Percentiles rank a stretch among this genome's conserved stretches.
These are phyloP conservation scores for Orestias chungarensis DNA, from an alignment of 2,797 vertebrate genomes.

Conservation along the genomic window DNA sequence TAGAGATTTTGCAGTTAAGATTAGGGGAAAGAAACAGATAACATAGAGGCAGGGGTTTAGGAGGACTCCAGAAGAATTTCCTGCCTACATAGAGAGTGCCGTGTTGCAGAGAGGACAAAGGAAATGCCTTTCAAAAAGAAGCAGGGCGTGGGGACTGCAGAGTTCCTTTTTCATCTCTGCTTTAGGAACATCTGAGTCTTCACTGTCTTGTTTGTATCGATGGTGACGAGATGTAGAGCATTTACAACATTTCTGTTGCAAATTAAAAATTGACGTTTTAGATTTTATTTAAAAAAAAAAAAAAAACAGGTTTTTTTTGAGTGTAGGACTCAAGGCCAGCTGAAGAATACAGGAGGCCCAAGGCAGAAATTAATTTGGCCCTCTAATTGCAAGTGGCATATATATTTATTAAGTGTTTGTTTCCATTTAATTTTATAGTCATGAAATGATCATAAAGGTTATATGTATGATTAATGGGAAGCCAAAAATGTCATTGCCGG, in stretches of 20 bases:
- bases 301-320: background rate
- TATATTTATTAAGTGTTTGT: background rate
- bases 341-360: background rate
- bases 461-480: too few relatives aligned
- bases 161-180: constrained; percentile 14
- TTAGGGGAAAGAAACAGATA: constrained; percentile 34
- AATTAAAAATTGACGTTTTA: background rate
- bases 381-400: background rate
- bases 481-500: background rate
- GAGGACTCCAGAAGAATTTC: constrained; percentile 69
- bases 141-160: constrained; percentile 14
- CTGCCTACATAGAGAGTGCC: constrained; percentile 65
- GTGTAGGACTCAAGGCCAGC: background rate
- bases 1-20: constrained; percentile 38
- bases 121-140: constrained; percentile 59
- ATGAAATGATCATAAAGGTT: too few relatives aligned
- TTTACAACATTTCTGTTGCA: constrained; percentile 1
- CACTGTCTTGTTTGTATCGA: background rate
- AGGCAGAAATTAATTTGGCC: background rate
- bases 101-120: constrained; percentile 47
- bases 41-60: constrained; percentile 50
- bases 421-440: background rate
- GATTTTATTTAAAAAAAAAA: background rate
- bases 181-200: background rate
- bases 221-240: constrained; percentile 1